A percentile compares a stretch with the other conserved stretches of the same genome.
Evolutionary conservation across 2,888 invertebrate species (phyloP).

Genomic region (Smittia sp.): DNA sequence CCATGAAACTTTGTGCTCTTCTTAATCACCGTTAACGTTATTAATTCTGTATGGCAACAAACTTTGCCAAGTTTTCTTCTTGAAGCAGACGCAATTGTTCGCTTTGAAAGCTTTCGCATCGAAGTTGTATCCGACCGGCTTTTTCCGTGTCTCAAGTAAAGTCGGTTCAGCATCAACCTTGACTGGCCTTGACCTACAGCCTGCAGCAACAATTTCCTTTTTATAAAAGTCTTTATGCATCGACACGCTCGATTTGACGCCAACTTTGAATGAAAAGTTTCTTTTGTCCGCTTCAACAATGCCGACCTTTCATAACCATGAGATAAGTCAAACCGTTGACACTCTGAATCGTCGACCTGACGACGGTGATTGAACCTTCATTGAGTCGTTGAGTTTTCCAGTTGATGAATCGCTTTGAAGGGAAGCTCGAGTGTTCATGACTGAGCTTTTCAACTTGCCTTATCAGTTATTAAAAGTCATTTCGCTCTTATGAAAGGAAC

Average conservation of each 20-base stretch:
- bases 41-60: no score
- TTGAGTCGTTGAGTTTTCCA: background rate
- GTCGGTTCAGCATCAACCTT: background rate
- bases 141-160: no score
- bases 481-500: no score
- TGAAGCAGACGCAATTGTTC: no score
- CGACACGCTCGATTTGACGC: no score
- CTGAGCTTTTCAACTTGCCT: background rate
- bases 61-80: no score
- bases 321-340: no score
- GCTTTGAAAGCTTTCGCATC: no score
- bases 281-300: background rate
- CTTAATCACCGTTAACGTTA: no score
- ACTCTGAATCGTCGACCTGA: background rate
- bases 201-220: background rate
- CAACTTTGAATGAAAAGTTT: no score
- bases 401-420: slow-evolving; percentile 10
- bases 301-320: background rate
- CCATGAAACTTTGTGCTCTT: no score
- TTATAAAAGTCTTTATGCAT: background rate
- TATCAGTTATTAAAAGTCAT: background rate
- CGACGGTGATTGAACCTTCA: background rate
- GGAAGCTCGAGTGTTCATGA: background rate
- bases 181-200: slow-evolving; percentile 11
- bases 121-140: no score